phyloP scores from a whole-genome alignment of 2,113 vertebrate genomes.

The Micronycteris hirsuta region DNA sequence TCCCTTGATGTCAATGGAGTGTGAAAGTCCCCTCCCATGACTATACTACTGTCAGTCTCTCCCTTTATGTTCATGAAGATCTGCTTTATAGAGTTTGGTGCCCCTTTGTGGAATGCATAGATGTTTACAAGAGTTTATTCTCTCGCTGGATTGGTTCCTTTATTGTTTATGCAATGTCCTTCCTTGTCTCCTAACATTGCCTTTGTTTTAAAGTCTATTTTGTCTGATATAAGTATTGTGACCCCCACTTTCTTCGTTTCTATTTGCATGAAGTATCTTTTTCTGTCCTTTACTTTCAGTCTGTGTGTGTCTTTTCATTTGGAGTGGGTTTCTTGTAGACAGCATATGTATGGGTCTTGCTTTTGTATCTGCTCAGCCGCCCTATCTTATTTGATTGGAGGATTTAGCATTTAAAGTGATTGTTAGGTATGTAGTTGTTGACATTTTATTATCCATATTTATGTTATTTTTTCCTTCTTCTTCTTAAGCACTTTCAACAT shows the following conservation, averaged over 20 bases:
- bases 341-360: not conserved
- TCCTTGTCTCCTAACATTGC: not conserved
- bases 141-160: not conserved
- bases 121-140: not conserved
- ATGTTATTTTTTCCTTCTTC: not conserved
- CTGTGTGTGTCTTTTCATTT: not conserved
- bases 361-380: not conserved
- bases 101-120: not conserved
- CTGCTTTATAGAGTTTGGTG: not conserved
- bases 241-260: not conserved
- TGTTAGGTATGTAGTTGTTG: not conserved
- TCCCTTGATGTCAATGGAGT: not conserved
- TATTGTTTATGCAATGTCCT: not conserved
- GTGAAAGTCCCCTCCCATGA: not conserved
- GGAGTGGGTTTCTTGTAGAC: not conserved
- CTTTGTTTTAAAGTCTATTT: not conserved
- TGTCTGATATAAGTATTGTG: not conserved
- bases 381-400: not conserved
- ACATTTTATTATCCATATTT: not conserved
- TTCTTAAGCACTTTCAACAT: not conserved
- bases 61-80: too few relatives aligned
- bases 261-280: not conserved
- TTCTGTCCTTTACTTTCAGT: not conserved
- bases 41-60: not conserved
- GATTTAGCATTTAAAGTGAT: not conserved